These are phyloP conservation scores for Catharus ustulatus DNA, from an alignment of 2,797 vertebrate species.

Conservation along the genomic window DNA sequence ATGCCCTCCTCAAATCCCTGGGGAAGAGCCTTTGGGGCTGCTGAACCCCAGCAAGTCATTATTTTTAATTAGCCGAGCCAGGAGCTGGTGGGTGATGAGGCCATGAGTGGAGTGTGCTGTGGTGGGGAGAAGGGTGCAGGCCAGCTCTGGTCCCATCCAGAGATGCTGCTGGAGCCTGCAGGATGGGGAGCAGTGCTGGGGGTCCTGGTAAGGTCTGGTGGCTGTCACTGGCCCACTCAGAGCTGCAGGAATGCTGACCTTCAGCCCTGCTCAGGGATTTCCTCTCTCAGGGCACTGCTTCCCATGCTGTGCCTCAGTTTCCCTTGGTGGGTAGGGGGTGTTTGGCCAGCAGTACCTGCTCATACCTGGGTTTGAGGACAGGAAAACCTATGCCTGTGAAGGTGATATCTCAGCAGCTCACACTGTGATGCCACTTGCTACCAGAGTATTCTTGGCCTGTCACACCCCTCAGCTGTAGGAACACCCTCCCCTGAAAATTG, in stretches of 20 bases:
- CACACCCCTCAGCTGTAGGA: neutral
- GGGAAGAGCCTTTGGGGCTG: neutral
- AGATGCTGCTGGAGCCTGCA: neutral
- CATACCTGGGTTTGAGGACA: fast-evolving
- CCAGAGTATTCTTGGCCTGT: fast-evolving
- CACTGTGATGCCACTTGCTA: neutral
- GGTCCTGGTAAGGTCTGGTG: fast-evolving
- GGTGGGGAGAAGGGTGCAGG: neutral
- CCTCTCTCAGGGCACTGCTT: neutral
- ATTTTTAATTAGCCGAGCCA: neutral
- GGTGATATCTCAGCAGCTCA: neutral
- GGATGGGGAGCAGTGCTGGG: neutral
- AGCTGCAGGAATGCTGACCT: neutral
- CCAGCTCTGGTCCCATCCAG: fast-evolving
- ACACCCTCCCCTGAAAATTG: fast-evolving
- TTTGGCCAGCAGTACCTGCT: fast-evolving
- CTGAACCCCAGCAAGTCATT: neutral
- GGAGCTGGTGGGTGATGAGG: neutral
- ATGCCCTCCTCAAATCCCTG: fast-evolving
- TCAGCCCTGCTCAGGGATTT: neutral
- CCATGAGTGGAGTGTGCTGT: fast-evolving
- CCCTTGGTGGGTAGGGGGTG: fast-evolving
- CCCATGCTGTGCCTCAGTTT: neutral
- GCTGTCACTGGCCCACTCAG: neutral
- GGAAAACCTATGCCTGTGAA: fast-evolving